These are phyloP conservation scores for Calameuta idolon DNA, from an alignment of 2,888 invertebrate species.

Conservation along the genomic window DNA sequence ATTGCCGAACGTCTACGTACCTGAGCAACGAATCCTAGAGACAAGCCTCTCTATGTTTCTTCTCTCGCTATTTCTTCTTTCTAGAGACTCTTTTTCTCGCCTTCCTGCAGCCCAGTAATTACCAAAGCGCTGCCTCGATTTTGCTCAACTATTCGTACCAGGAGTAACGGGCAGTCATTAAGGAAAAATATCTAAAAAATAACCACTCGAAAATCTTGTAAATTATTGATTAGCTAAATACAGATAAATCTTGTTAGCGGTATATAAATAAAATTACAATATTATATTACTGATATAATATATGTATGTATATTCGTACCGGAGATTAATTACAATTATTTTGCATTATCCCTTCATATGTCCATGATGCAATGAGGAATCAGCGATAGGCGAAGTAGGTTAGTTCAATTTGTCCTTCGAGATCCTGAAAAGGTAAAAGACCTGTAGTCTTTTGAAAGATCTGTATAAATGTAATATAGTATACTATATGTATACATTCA, in stretches of 20 bases:
- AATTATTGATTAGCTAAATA: background rate
- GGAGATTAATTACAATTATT: background rate
- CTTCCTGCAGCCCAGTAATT: background rate
- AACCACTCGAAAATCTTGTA: background rate
- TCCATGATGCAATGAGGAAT: background rate
- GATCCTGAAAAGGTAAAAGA: background rate
- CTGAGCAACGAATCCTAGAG: background rate
- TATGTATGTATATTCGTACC: background rate
- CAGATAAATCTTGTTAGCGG: background rate
- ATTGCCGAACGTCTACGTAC: background rate
- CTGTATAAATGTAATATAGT: background rate
- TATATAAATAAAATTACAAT: background rate
- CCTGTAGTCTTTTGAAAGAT: background rate
- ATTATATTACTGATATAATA: background rate
- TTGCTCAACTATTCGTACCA: background rate
- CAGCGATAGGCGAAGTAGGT: background rate
- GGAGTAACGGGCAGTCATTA: slow-evolving; percentile 4
- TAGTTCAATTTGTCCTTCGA: background rate
- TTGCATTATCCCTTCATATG: background rate
- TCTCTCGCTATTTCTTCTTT: background rate
- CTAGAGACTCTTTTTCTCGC: background rate
- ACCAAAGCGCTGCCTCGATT: background rate
- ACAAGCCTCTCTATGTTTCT: background rate
- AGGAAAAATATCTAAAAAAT: background rate
- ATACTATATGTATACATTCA: background rate